A percentile compares a stretch with the other conserved stretches of the same genome.
phyloP scores from a whole-genome alignment of 2,888 invertebrate species.

The Fragum fragum region DNA sequence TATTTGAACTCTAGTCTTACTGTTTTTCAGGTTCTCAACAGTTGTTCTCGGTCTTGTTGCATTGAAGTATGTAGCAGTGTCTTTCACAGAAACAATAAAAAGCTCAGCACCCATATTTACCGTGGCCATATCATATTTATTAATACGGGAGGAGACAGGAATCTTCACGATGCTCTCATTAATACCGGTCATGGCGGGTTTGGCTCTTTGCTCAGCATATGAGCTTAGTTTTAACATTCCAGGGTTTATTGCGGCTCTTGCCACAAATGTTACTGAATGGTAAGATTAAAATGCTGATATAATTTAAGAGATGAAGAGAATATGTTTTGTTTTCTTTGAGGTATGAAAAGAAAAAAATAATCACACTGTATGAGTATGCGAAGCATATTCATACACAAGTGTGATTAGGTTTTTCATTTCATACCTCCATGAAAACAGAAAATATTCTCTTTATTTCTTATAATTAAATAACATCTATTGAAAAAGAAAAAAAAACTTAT shows the following conservation, averaged over 20 bases:
- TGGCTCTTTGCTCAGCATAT: slow-evolving; percentile 92
- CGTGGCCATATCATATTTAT: slow-evolving; percentile 90
- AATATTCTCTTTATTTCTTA: too few species aligned
- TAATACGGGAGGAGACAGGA: slow-evolving; percentile 86
- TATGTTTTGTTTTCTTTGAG: too few species aligned
- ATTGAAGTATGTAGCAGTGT: slow-evolving; percentile 92
- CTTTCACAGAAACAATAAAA: slow-evolving; percentile 94
- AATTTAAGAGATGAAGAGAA: too few species aligned
- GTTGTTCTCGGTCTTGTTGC: slow-evolving; percentile 92
- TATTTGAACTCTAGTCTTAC: too few species aligned
- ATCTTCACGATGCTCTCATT: slow-evolving; percentile 91
- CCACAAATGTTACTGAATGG: slow-evolving; percentile 93
- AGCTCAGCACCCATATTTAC: slow-evolving; percentile 94
- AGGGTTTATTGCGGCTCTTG: slow-evolving; percentile 92
- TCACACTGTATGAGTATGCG: too few species aligned
- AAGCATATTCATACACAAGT: too few species aligned
- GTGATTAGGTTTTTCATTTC: too few species aligned
- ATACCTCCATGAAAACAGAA: too few species aligned
- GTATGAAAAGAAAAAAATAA: too few species aligned
- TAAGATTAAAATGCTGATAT: slow-evolving; percentile 85
- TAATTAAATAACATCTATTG: too few species aligned
- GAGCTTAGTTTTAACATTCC: slow-evolving; percentile 92
- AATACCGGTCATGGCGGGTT: slow-evolving; percentile 92
- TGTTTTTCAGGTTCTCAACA: slow-evolving; percentile 90
- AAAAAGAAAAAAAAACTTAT: too few species aligned